Evolutionary conservation across 1,140 invertebrate species (phyloP), one percentile per base, ranked within the genome.

Genomic region (Ganaspis sp.): DNA sequence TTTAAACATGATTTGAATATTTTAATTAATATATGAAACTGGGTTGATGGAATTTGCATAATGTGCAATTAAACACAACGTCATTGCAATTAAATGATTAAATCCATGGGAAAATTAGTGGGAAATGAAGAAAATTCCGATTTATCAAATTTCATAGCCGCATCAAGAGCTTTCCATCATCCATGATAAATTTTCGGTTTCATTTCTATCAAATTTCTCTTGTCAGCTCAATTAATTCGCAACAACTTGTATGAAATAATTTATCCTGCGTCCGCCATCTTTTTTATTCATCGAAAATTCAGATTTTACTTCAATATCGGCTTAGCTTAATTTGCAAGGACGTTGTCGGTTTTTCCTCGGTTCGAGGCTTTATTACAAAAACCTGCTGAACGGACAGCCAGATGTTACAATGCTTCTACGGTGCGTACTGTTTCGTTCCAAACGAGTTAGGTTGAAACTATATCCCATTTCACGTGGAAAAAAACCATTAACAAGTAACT

Each of bases 301-400:
- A 85, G 83, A 87, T 86, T 85, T 83, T 84, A 79, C 80, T 87
- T 85, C 83, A 87, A 87, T 86, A 87, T 88, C 86, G 82, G 86
- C 77, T 79, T 79, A 81, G 86, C 84, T 85, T 86, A 88, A 88
- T 87, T 85, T 82, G 87, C 85, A 78, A 78, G 79, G 79, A 77
- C 77, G 82, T 85, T 81, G 86, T 83, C 75, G 78, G 78, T 89
- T 89, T 89, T 88, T 87, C 83, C 77, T 73, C 75, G 80, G 83
- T 83, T 82, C 84, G 73, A 75, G 79, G 83, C 86, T 90, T 90
- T 90, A 90, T 90, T 90, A 88, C 88, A 90, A 90, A 90, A 90
- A 90, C 74, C n/a, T 86, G 81, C 74, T 86, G 81, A 79, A 85
- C 82, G 84, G 84, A 86, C 84, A 83, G 87, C 82, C 88, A 89